A percentile compares a stretch with the other conserved stretches of the same genome.
phyloP scores from a whole-genome alignment of 1,140 invertebrate genomes.

The Calosoma granatense region DNA sequence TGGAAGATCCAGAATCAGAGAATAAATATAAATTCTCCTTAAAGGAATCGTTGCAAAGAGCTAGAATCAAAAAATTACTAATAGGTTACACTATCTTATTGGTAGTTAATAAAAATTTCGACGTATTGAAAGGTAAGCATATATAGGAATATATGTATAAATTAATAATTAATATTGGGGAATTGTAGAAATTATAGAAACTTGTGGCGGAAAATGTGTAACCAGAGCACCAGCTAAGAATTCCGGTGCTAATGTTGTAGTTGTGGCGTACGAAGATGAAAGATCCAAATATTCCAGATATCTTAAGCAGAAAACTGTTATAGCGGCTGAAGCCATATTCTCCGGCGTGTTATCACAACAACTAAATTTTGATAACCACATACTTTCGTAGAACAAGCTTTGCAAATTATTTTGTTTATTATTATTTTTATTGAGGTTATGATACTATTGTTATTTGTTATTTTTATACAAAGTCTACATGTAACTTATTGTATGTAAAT shows the following conservation, averaged over 20 bases:
- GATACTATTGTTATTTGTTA: neutral
- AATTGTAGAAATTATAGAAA: slow-evolving; percentile 27
- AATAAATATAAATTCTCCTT: slow-evolving; percentile 37
- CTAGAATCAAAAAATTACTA: slow-evolving; percentile 23
- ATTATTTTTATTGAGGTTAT: neutral
- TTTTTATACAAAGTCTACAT: too few relatives aligned
- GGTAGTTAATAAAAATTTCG: slow-evolving; percentile 18
- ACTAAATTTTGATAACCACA: slow-evolving; percentile 27
- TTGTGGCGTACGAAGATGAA: slow-evolving; percentile 24
- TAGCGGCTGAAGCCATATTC: slow-evolving; percentile 38
- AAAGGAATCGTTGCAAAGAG: slow-evolving; percentile 29
- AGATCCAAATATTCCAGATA: slow-evolving; percentile 24
- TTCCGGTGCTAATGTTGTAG: slow-evolving; percentile 19
- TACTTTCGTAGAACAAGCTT: neutral
- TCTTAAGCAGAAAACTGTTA: slow-evolving; percentile 28
- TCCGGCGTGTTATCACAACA: slow-evolving; percentile 38
- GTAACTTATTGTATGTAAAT: too few relatives aligned
- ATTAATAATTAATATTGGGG: neutral
- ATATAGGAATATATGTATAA: neutral
- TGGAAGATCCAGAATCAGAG: slow-evolving; percentile 36
- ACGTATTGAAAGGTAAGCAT: slow-evolving; percentile 29
- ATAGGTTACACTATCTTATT: slow-evolving; percentile 23
- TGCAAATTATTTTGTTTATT: slow-evolving; percentile 7
- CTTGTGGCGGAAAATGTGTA: slow-evolving; percentile 29
- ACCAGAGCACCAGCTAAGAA: slow-evolving; percentile 19